These are phyloP conservation scores for Alaudala cheleensis DNA, from an alignment of 2,113 vertebrate species.

Conservation along the genomic window DNA sequence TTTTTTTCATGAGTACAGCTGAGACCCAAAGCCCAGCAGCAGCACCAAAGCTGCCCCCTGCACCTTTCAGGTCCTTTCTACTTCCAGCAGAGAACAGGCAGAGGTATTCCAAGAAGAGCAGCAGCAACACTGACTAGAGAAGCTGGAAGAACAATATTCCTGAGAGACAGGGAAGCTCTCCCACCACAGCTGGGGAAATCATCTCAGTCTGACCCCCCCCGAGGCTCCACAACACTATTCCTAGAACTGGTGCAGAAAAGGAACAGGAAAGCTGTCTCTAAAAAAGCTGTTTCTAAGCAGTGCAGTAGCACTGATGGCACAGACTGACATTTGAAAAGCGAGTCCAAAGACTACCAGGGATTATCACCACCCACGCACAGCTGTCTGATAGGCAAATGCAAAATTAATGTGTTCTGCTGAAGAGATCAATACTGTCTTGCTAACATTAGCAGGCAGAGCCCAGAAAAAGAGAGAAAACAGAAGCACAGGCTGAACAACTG, in stretches of 20 bases:
- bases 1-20: not conserved
- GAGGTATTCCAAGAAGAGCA: not conserved
- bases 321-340: not conserved
- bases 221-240: not conserved
- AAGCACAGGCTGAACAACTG: not conserved
- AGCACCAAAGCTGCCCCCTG: not conserved
- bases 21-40: not conserved
- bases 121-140: not conserved
- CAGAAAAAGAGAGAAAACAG: not conserved
- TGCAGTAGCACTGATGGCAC: not conserved
- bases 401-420: not conserved
- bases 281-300: not conserved
- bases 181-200: not conserved
- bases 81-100: not conserved
- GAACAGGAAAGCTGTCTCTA: not conserved
- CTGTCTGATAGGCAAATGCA: conserved; percentile 30
- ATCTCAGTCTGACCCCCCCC: not conserved
- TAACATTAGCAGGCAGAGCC: not conserved
- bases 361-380: not conserved
- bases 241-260: not conserved
- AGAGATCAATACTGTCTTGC: not conserved
- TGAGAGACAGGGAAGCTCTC: not conserved
- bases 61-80: not conserved
- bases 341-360: conserved; percentile 9
- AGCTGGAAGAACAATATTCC: not conserved